phyloP scores from a whole-genome alignment of 2,888 invertebrate species.

The Ennomos quercinarius region DNA sequence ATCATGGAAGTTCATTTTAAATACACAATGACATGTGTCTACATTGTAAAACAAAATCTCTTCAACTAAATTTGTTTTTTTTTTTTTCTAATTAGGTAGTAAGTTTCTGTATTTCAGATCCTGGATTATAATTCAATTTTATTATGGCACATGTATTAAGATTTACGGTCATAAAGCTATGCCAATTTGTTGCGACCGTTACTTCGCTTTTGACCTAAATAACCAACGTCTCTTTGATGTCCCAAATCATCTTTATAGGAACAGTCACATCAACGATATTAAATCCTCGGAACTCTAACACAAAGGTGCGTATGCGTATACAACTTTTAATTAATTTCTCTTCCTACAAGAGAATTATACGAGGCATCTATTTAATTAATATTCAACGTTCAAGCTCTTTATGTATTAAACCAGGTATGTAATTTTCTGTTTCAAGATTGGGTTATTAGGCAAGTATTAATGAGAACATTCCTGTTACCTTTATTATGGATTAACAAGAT shows the following conservation, averaged over 20 bases:
- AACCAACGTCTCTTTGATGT: slow-evolving; percentile 26
- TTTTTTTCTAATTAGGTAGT: too few relatives aligned
- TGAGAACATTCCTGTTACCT: slow-evolving; percentile 7
- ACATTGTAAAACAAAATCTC: too few relatives aligned
- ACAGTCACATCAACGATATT: slow-evolving; percentile 5
- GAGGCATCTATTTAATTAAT: slow-evolving; percentile 25
- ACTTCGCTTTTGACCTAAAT: slow-evolving; percentile 38
- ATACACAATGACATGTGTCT: too few relatives aligned
- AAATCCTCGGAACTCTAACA: slow-evolving; percentile 3
- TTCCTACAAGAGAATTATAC: slow-evolving; percentile 23
- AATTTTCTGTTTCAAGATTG: slow-evolving; percentile 16
- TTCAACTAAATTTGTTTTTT: too few relatives aligned
- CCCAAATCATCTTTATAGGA: background rate
- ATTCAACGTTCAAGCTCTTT: slow-evolving; percentile 20
- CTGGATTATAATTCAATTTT: background rate
- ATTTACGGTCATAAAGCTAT: slow-evolving; percentile 37
- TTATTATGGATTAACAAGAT: slow-evolving; percentile 8
- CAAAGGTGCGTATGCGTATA: slow-evolving; percentile 4
- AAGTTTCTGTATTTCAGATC: too few relatives aligned
- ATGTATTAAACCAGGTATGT: slow-evolving; percentile 24
- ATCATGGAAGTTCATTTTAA: too few relatives aligned
- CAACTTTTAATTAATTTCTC: slow-evolving; percentile 20
- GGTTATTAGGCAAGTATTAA: slow-evolving; percentile 10
- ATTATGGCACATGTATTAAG: slow-evolving; percentile 24
- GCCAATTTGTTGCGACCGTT: slow-evolving; percentile 35